These are phyloP conservation scores for Micronycteris hirsuta DNA, from an alignment of 2,113 vertebrate species.

Conservation along the genomic window DNA sequence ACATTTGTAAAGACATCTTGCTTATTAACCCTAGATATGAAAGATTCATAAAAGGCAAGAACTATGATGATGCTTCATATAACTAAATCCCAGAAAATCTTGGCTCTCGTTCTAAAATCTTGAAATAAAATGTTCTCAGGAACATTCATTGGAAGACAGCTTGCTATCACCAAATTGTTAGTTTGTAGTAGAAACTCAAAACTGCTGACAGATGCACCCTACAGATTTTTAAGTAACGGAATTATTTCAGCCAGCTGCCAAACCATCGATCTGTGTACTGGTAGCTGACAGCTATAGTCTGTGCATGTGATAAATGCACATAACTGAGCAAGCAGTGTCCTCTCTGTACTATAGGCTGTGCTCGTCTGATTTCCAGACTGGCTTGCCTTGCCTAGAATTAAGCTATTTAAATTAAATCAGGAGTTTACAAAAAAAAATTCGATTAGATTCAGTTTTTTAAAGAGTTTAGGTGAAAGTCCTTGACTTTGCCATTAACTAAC, in stretches of 20 bases:
- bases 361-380: background rate
- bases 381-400: background rate
- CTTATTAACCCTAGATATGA: background rate
- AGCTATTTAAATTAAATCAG: background rate
- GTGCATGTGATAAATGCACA: background rate
- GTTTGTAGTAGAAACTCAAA: conserved; percentile 34
- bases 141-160: conserved; percentile 63
- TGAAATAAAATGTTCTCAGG: conserved; percentile 58
- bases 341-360: background rate
- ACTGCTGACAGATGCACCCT: conserved; percentile 39
- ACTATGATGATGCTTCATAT: background rate
- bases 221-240: conserved; percentile 38
- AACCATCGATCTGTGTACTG: background rate
- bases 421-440: background rate
- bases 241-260: conserved; percentile 55
- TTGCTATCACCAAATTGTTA: conserved; percentile 53
- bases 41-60: conserved; percentile 31
- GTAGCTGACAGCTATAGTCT: background rate
- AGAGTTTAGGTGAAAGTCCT: background rate
- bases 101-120: conserved; percentile 52
- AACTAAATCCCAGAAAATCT: conserved; percentile 38
- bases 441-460: background rate
- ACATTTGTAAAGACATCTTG: background rate
- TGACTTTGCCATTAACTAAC: background rate
- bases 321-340: background rate